Conservation (phyloP, 2,797 vertebrate species). For the Fundulus diaphanus region DNA sequence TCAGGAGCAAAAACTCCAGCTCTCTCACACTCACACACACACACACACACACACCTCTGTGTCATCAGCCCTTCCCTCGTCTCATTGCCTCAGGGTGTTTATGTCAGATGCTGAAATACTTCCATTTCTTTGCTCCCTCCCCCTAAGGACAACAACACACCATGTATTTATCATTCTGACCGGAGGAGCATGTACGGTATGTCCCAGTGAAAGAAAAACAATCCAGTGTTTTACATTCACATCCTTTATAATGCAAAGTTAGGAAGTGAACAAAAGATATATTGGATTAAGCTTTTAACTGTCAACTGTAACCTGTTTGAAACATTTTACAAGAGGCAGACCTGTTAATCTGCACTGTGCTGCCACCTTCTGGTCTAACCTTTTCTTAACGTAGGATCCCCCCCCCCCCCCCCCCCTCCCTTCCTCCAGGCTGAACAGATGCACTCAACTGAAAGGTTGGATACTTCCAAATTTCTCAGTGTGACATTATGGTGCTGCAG, state of each 20-base stretch:
- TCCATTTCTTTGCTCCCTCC: not conserved
- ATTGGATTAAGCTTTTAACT: not conserved
- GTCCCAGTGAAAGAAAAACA: not conserved
- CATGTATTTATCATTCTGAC: not conserved
- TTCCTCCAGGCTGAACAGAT: too few species aligned
- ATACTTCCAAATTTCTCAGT: too few species aligned
- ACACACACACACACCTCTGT: not conserved
- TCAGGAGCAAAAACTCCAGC: not conserved
- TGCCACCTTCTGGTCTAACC: not conserved
- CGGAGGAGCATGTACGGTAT: not conserved
- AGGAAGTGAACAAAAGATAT: not conserved
- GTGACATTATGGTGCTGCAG: too few species aligned
- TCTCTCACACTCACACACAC: not conserved
- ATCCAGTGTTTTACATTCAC: not conserved
- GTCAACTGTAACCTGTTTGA: not conserved
- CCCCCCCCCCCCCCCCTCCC: too few species aligned
- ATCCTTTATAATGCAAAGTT: not conserved
- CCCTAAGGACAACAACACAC: not conserved
- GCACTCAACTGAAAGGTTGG: too few species aligned
- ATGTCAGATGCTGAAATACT: conserved; percentile 1
- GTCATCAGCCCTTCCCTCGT: not conserved
- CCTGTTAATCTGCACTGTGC: not conserved
- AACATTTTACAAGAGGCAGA: not conserved
- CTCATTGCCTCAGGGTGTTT: not conserved
- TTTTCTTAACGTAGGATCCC: not conserved